phyloP scores from a whole-genome alignment of 2,888 invertebrate species.

The Leptothorax acervorum region DNA sequence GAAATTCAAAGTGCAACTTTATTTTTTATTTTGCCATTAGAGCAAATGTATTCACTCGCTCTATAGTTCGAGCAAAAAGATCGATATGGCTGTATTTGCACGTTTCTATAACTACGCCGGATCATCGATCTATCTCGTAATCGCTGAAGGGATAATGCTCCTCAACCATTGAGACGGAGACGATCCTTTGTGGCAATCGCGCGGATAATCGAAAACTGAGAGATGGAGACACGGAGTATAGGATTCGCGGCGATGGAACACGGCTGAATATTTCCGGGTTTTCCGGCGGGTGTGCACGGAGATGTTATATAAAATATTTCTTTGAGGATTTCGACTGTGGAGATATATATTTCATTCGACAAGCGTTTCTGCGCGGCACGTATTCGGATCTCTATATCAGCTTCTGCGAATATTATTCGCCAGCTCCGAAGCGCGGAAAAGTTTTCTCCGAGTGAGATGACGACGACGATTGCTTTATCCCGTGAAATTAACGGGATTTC shows the following conservation, averaged over 20 bases:
- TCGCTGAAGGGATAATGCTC: conserved; percentile 34
- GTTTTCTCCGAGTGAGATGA: conserved; percentile 29
- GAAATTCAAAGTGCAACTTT: background rate
- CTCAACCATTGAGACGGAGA: conserved; percentile 30
- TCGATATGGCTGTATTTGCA: conserved; percentile 1
- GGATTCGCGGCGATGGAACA: background rate
- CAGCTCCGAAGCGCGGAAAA: conserved; percentile 39
- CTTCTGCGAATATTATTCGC: conserved; percentile 62
- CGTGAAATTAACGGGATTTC: conserved; percentile 68
- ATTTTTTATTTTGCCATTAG: background rate
- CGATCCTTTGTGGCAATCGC: conserved; percentile 48
- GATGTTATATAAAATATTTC: conserved; percentile 52
- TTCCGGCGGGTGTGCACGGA: background rate
- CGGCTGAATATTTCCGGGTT: conserved; percentile 44
- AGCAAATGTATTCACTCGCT: background rate
- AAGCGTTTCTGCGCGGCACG: conserved; percentile 37
- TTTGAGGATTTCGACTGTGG: conserved; percentile 36
- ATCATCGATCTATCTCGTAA: conserved; percentile 38
- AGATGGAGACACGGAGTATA: conserved; percentile 1
- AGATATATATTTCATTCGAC: conserved; percentile 44
- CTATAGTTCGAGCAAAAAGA: background rate
- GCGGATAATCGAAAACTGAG: conserved; percentile 45
- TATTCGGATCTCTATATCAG: conserved; percentile 59
- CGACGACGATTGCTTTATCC: conserved; percentile 51
- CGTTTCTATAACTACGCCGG: conserved; percentile 23